Percentiles rank a stretch among this genome's conserved stretches.
These are phyloP conservation scores for Chalcis sispes DNA, from an alignment of 2,888 invertebrate species.

Conservation along the genomic window DNA sequence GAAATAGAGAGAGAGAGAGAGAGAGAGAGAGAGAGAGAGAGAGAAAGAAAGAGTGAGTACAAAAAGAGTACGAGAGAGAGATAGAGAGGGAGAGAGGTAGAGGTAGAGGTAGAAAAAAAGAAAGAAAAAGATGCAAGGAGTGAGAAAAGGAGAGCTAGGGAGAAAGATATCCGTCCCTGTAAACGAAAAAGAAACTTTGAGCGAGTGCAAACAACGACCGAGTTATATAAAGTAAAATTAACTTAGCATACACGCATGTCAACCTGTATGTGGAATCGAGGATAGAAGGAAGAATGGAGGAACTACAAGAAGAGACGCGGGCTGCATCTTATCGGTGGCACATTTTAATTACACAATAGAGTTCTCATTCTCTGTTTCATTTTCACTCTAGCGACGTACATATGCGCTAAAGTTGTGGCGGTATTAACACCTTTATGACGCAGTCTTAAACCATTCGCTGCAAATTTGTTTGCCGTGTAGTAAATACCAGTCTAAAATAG, in stretches of 20 bases:
- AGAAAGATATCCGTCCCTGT: no score
- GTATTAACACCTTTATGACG: conserved; percentile 41
- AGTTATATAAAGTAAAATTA: conserved; percentile 51
- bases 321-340: conserved; percentile 58
- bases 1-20: background rate
- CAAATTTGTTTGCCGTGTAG: conserved; percentile 36
- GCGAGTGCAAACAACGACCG: conserved; percentile 28
- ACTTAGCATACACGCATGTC: conserved; percentile 29
- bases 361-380: background rate
- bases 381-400: no score
- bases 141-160: background rate
- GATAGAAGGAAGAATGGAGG: conserved; percentile 24
- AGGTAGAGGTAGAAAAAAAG: background rate
- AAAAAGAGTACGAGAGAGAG: background rate
- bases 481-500: conserved; percentile 43
- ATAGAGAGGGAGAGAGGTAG: background rate
- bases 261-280: no score
- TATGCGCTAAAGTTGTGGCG: no score
- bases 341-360: conserved; percentile 48
- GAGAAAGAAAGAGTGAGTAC: background rate
- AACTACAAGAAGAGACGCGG: conserved; percentile 26
- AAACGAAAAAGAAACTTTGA: background rate
- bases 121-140: background rate
- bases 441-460: background rate
- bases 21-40: background rate